Evolutionary conservation across 1,140 invertebrate species (phyloP), one percentile per base, ranked within the genome.

Genomic region (Ceratoteleas bidentatus): DNA sequence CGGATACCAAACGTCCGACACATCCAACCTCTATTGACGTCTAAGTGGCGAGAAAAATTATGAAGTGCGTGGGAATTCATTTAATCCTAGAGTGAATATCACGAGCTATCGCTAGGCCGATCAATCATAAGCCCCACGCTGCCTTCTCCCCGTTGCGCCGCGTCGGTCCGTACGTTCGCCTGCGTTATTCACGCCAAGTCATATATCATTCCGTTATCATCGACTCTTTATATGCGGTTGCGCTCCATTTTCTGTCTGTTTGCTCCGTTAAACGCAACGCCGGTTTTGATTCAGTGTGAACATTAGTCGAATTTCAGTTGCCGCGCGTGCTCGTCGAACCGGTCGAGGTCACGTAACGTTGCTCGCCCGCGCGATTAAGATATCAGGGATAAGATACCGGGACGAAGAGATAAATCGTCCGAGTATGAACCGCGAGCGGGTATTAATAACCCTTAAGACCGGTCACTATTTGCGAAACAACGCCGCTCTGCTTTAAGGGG

Each of bases 201-300:
- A 89, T 92, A 92, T 92, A 92, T 92, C 91, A 91, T 91, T 90
- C 88, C 89, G 91, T 92, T 92, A 92, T 92, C 91, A 91, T 91
- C 90, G 91, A 91, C 90, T 92, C 91, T 92, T 92, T 92, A 91
- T 92, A 92, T 90, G 90, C 90, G 91, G 90, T 90, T 88, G 90
- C 88, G 90, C 90, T 91, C 90, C 90, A 92, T 92, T 92, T 92
- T 92, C 91, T 92, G 88, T 92, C 90, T 90, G 90, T 91, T 92
- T 91, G 88, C 88, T 89, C 85, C 88, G 89, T 89, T 91, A 91
- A 91, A 90, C 87, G 89, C 72, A 70, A 81, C 79, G 54, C 72
- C 61, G 80, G 81, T 87, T 84, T 89, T 90, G 89, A 90, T 90
- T 90, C 88, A 90, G 84, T 90, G 86, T 85, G 85, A 88, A 87